Conservation (phyloP, 2,113 vertebrate species). For the Ibidorhyncha struthersii region DNA sequence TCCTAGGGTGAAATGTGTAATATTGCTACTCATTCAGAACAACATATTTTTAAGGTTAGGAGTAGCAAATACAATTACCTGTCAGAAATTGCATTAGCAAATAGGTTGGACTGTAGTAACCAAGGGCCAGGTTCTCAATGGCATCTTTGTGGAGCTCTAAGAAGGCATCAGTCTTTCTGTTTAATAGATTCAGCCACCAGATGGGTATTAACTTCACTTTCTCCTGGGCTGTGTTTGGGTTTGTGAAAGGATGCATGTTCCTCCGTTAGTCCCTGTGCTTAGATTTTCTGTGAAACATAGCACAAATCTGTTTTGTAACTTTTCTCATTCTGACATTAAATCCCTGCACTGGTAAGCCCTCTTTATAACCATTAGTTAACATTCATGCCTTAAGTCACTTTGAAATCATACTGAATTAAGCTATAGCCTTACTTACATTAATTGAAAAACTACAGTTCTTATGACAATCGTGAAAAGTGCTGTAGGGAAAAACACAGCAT, state of each 20-base stretch:
- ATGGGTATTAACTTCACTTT: not conserved
- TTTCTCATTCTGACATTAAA: not conserved
- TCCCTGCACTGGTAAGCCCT: not conserved
- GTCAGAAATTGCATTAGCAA: not conserved
- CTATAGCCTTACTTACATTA: not conserved
- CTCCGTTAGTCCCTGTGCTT: not conserved
- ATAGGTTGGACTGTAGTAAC: not conserved
- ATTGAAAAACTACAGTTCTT: not conserved
- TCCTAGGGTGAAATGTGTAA: not conserved
- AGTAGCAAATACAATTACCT: not conserved
- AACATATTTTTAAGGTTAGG: not conserved
- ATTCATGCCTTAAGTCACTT: not conserved
- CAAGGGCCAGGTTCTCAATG: not conserved
- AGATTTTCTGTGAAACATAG: not conserved
- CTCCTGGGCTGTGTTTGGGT: not conserved
- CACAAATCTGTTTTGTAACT: not conserved
- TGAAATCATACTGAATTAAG: slow-evolving; percentile 23
- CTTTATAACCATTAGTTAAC: not conserved
- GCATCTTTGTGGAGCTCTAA: not conserved
- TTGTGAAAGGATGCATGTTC: not conserved
- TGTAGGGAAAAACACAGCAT: not conserved
- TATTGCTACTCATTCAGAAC: not conserved
- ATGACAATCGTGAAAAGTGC: not conserved
- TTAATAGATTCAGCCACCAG: not conserved
- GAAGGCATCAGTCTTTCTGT: not conserved